Evolutionary conservation across 2,113 vertebrate species (phyloP).

Genomic region (Axis porcinus): DNA sequence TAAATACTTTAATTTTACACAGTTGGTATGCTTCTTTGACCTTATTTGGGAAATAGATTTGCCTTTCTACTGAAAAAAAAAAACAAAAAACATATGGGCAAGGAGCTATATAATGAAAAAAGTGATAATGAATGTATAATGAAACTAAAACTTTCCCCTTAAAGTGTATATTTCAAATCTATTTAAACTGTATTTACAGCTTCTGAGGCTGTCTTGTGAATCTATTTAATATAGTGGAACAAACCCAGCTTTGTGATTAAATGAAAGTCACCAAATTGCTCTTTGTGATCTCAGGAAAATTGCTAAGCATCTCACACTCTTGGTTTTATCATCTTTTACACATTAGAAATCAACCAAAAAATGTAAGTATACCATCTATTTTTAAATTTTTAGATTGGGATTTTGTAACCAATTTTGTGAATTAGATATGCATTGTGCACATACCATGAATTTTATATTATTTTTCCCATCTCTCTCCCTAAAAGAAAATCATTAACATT

Average conservation of each 20-base stretch:
- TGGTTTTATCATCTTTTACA: neutral
- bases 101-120: neutral
- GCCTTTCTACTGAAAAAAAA: neutral
- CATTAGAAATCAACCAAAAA: neutral
- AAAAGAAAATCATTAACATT: neutral
- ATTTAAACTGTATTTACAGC: neutral
- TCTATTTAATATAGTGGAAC: neutral
- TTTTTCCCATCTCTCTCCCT: neutral
- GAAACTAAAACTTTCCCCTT: neutral
- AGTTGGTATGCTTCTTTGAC: neutral
- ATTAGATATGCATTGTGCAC: neutral
- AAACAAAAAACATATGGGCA: neutral
- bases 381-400: neutral
- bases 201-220: neutral
- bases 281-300: neutral
- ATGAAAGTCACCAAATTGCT: neutral
- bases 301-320: neutral
- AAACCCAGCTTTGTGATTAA: neutral
- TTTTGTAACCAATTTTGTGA: neutral
- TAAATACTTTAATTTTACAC: neutral
- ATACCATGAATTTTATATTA: neutral
- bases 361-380: neutral
- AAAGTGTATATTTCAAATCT: neutral
- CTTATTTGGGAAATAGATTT: neutral
- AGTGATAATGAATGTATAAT: neutral